These are phyloP conservation scores for Cephus pulcher DNA, from an alignment of 2,888 invertebrate genomes.

Conservation along the genomic window DNA sequence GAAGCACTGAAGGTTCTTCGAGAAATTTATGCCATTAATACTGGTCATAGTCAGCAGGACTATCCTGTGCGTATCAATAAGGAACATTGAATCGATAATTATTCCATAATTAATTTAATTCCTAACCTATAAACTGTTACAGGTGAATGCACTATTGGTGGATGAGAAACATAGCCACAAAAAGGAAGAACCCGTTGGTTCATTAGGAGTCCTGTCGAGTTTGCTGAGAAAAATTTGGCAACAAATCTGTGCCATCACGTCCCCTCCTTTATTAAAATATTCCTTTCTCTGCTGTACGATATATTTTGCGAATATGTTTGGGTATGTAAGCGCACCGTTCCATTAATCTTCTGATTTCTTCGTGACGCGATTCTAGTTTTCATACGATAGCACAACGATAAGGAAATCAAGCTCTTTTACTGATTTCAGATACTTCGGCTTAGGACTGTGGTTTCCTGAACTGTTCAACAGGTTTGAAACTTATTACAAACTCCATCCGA, in stretches of 20 bases:
- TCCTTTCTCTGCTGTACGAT: conserved; percentile 72
- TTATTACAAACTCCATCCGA: conserved; percentile 65
- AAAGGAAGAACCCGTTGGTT: conserved; percentile 17
- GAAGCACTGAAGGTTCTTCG: conserved; percentile 73
- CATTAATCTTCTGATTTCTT: not conserved
- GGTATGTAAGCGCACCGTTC: conserved; percentile 63
- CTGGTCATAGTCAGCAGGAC: conserved; percentile 64
- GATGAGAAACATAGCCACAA: conserved; percentile 21
- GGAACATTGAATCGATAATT: not conserved
- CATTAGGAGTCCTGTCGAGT: conserved; percentile 40
- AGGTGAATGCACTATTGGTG: conserved; percentile 38
- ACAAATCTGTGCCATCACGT: conserved; percentile 72
- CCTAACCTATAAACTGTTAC: conserved; percentile 13
- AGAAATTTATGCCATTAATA: conserved; percentile 72
- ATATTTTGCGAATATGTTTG: conserved; percentile 77
- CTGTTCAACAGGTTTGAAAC: conserved; percentile 73
- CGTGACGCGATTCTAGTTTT: not conserved
- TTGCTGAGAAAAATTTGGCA: conserved; percentile 69
- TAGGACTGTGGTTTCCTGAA: conserved; percentile 83
- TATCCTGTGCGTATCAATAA: conserved; percentile 68
- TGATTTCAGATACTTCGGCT: conserved; percentile 73
- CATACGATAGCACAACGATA: not conserved
- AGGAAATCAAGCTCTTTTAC: not conserved
- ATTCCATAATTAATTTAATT: not conserved
- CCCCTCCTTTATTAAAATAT: conserved; percentile 69